Base-by-base conservation (phyloP, 53 echinoderm and acorn worm species). In the Paelopatides confundens region DNA sequence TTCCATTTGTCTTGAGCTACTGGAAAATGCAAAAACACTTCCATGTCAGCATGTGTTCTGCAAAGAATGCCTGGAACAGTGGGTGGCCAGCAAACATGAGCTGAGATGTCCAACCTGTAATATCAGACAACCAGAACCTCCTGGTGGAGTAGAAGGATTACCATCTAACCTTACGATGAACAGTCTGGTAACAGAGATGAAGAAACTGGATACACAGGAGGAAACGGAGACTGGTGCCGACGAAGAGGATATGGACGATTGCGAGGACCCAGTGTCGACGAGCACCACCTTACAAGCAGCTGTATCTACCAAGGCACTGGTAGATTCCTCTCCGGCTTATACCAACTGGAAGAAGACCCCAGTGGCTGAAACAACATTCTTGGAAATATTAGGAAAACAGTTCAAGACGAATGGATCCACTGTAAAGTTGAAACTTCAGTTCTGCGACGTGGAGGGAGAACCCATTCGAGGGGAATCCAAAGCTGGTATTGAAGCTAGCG, bases 21-120 rank as follows among this genome's bases (percentile, higher is more conserved):
- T 83, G 1, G 63, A 63, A 35, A 35, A 40, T 23, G 64, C 84
- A 21, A 83, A 83, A 38, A 83, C 31, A 1, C 65, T 83, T 37
- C 65, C 84, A n/a, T 83, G 84, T 83, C 63, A 63, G 17, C 84
- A 83, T 26, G 15, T 17, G 35, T 11, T 65, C n/a, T 83, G 84
- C 47, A 63, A 83, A 65, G 38, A 26, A 37, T 83, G 84, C 63
- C 36, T 83, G 1, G n/a, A 6, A 40, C 26, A 65, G 13, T 83
- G 84, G 84, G 65, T 83, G 27, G 28, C 13, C 11, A 38, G 65
- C 24, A 63, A 65, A 83, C 37, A 23, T 11, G 36, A 67, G 15
- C 33, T 83, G 65, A 34, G 35, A 26, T 83, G 84, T 18, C 84
- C 84, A 26, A 40, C 65, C 24, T 83, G 84, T 37, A 83, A 83